phyloP scores from a whole-genome alignment of 2,888 invertebrate genomes.

The Coleophora flavipennella region DNA sequence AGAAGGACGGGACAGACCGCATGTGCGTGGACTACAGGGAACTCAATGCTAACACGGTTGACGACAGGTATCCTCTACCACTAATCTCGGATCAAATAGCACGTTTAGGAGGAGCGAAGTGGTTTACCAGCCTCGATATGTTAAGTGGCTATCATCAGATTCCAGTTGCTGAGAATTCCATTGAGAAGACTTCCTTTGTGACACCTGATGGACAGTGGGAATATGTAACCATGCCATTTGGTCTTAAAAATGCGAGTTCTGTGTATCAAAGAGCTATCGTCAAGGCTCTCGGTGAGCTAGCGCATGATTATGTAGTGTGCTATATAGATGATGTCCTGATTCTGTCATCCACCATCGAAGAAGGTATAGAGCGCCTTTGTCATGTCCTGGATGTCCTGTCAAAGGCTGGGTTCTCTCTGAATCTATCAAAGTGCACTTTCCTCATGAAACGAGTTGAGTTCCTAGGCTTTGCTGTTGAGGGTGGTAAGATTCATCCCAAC shows the following conservation, averaged over 20 bases:
- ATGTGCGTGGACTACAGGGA: no score
- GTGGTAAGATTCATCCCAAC: slow-evolving; percentile 17
- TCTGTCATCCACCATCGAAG: background rate
- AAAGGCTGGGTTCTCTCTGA: slow-evolving; percentile 16
- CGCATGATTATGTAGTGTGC: slow-evolving; percentile 6
- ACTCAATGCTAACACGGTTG: no score
- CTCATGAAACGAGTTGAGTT: slow-evolving; percentile 13
- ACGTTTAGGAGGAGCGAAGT: no score
- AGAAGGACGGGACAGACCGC: no score
- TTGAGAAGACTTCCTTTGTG: slow-evolving; percentile 8
- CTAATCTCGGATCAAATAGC: no score
- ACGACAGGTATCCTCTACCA: no score
- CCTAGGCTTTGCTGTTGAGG: slow-evolving; percentile 14
- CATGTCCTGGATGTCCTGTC: slow-evolving; percentile 5
- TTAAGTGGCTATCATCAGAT: slow-evolving; percentile 8
- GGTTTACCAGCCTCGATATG: no score
- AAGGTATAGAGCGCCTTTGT: slow-evolving; percentile 9
- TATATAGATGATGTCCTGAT: slow-evolving; percentile 18
- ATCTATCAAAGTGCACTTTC: slow-evolving; percentile 18
- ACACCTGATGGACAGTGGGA: no score
- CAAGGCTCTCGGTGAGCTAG: slow-evolving; percentile 14
- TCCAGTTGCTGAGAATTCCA: background rate
- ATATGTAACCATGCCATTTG: no score
- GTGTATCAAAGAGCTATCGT: slow-evolving; percentile 14
- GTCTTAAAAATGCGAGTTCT: slow-evolving; percentile 3